These are phyloP conservation scores for Whitmania pigra DNA, from an alignment of 1,140 invertebrate genomes.

Conservation along the genomic window DNA sequence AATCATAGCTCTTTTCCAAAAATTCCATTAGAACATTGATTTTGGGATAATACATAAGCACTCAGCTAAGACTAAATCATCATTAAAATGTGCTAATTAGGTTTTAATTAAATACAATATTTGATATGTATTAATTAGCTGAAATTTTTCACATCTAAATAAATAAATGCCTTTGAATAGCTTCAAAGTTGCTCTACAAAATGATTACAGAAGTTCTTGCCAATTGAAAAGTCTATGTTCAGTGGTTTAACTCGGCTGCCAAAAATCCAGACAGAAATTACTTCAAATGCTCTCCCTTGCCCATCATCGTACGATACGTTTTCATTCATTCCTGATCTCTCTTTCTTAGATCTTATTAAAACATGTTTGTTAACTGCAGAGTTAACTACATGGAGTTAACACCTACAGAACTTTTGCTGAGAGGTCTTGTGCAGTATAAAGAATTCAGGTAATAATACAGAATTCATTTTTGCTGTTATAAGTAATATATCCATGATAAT, in stretches of 20 bases:
- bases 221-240: slow-evolving; percentile 9
- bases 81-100: no score
- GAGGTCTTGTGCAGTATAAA: not conserved
- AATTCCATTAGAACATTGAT: not conserved
- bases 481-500: not conserved
- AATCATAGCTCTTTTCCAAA: not conserved
- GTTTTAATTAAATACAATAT: no score
- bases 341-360: not conserved
- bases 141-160: no score
- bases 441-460: not conserved
- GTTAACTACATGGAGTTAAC: not conserved
- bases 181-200: not conserved
- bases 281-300: not conserved
- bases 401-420: not conserved
- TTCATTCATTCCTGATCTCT: not conserved
- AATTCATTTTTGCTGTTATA: not conserved
- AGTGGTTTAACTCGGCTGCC: not conserved
- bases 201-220: not conserved
- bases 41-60: not conserved
- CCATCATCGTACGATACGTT: not conserved
- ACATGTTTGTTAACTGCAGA: not conserved
- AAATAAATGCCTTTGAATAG: no score
- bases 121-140: no score
- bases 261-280: not conserved
- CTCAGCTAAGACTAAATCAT: not conserved